These are phyloP conservation scores for Lepisosteus oculatus DNA, from an alignment of 2,113 vertebrate genomes.

Conservation along the genomic window DNA sequence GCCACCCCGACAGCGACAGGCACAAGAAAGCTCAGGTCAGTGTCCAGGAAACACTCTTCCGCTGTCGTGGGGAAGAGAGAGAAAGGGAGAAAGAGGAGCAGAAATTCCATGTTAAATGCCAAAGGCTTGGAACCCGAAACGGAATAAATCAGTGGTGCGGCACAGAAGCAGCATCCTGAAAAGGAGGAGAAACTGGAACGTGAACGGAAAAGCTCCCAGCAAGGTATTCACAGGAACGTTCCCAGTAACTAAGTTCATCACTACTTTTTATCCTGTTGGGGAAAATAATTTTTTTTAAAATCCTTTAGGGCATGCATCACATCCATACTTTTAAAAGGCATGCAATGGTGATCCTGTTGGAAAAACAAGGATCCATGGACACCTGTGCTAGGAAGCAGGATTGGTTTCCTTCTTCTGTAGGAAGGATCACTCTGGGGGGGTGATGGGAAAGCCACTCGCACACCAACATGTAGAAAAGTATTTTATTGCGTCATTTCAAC, in stretches of 20 bases:
- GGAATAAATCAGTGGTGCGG: neutral
- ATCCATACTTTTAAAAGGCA: neutral
- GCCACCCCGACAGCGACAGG: constrained; percentile 88
- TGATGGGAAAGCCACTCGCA: neutral
- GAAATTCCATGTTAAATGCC: neutral
- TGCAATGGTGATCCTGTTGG: no score
- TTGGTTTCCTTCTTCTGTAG: neutral
- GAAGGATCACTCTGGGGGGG: neutral
- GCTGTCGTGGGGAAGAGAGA: constrained; percentile 72
- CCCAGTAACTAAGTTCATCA: no score
- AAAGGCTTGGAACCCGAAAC: constrained; percentile 10
- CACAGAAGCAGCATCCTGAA: neutral
- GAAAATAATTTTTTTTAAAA: no score
- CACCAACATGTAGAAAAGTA: no score
- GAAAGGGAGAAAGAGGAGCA: constrained; percentile 42
- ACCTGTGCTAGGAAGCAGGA: no score
- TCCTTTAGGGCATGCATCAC: neutral
- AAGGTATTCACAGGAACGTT: neutral
- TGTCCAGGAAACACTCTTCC: constrained; percentile 93
- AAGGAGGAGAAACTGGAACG: constrained; percentile 7
- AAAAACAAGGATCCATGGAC: no score
- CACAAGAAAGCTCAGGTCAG: constrained; percentile 97
- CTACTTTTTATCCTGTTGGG: no score
- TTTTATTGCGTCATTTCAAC: no score
- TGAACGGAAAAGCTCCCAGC: constrained; percentile 7